Conservation (phyloP, 1,140 invertebrate species). For the Ladona fulva region DNA sequence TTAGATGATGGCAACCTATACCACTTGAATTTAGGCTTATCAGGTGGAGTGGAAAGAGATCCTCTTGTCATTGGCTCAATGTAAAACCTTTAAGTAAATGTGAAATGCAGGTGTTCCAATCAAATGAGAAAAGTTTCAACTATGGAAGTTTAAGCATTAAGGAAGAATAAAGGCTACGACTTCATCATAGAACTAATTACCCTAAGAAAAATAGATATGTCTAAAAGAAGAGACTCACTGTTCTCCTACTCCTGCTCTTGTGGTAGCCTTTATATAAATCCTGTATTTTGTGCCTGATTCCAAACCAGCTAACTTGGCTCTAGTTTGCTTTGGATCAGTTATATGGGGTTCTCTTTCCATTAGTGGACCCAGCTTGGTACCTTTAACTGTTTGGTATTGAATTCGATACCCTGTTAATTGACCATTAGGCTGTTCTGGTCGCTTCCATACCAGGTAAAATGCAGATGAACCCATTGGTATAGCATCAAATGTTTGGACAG, state of each 20-base stretch:
- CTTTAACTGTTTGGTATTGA: conserved; percentile 73
- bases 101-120: conserved; percentile 14
- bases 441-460: conserved; percentile 82
- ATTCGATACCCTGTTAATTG: conserved; percentile 86
- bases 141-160: not conserved
- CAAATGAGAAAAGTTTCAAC: conserved; percentile 10
- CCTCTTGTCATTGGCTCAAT: conserved; percentile 66
- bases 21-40: conserved; percentile 66
- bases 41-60: conserved; percentile 43
- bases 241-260: conserved; percentile 72
- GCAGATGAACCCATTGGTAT: conserved; percentile 81
- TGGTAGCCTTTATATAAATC: conserved; percentile 72
- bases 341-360: conserved; percentile 68
- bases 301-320: conserved; percentile 75
- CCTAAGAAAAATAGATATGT: no score
- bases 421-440: conserved; percentile 88
- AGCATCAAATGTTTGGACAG: conserved; percentile 74
- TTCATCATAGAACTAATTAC: no score
- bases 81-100: conserved; percentile 48
- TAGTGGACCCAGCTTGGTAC: conserved; percentile 52
- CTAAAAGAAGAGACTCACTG: conserved; percentile 39
- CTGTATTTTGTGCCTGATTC: conserved; percentile 81
- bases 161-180: not conserved
- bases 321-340: conserved; percentile 58
- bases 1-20: conserved; percentile 58